Evolutionary conservation across 1,140 invertebrate genomes (phyloP).

Genomic region (Eurosta solidaginis): DNA sequence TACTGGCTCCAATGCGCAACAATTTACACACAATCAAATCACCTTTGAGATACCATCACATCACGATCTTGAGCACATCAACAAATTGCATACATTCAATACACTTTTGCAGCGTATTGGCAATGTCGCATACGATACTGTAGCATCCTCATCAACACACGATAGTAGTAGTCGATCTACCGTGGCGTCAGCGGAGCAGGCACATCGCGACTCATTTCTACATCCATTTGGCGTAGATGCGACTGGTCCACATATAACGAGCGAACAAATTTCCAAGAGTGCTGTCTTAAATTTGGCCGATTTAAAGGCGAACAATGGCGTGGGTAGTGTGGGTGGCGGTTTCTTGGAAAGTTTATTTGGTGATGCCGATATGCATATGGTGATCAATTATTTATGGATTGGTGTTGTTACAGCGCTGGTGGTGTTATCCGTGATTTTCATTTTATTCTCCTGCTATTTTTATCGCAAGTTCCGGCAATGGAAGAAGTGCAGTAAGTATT

Average conservation of each 20-base stretch:
- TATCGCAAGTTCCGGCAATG: conserved; percentile 57
- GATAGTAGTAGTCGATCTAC: neutral
- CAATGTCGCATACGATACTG: conserved; percentile 40
- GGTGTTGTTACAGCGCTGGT: conserved; percentile 55
- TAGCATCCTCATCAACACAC: neutral
- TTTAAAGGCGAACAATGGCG: conserved; percentile 39
- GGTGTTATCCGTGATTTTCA: conserved; percentile 52
- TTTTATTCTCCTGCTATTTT: conserved; percentile 57
- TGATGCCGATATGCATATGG: conserved; percentile 51
- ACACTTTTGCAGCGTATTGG: conserved; percentile 50
- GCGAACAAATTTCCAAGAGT: conserved; percentile 53
- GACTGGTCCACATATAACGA: conserved; percentile 45
- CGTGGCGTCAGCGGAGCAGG: neutral
- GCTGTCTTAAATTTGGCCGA: conserved; percentile 55
- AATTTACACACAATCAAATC: conserved; percentile 48
- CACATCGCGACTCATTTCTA: too few species aligned
- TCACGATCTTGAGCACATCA: conserved; percentile 54
- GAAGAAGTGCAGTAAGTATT: conserved; percentile 59
- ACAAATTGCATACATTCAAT: conserved; percentile 53
- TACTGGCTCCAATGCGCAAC: neutral
- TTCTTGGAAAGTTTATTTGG: conserved; percentile 42
- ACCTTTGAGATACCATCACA: conserved; percentile 56
- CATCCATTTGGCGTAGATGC: conserved; percentile 16
- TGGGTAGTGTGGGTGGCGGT: conserved; percentile 6
- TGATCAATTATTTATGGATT: conserved; percentile 58